A percentile compares a stretch with the other conserved stretches of the same genome.
These are phyloP conservation scores for Apus apus DNA, from an alignment of 2,113 vertebrate species.

Conservation along the genomic window DNA sequence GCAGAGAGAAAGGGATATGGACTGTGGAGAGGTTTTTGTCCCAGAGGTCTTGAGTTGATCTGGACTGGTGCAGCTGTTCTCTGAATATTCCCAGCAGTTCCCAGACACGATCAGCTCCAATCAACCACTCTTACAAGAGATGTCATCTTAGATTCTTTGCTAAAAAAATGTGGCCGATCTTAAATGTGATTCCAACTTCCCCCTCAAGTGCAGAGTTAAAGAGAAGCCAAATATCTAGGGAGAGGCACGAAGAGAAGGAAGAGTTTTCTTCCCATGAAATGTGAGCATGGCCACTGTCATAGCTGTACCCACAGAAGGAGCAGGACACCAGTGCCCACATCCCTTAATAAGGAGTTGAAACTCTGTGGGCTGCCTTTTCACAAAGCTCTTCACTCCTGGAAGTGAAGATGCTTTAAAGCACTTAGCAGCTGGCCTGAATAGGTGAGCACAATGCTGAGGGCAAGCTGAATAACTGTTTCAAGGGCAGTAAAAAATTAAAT, in stretches of 20 bases:
- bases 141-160: not conserved
- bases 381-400: not conserved
- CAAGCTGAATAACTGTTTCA: not conserved
- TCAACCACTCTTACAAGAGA: not conserved
- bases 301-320: not conserved
- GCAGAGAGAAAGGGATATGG: not conserved
- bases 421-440: not conserved
- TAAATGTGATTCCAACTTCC: not conserved
- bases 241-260: not conserved
- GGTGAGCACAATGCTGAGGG: not conserved
- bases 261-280: not conserved
- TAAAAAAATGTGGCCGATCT: not conserved
- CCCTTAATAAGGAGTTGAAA: not conserved
- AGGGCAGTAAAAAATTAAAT: not conserved
- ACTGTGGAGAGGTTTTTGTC: not conserved
- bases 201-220: not conserved
- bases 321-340: not conserved
- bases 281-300: fast-evolving
- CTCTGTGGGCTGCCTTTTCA: not conserved
- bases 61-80: not conserved
- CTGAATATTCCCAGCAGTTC: not conserved
- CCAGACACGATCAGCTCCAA: not conserved
- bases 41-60: not conserved
- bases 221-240: not conserved
- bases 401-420: not conserved